Evolutionary conservation across 2,113 vertebrate genomes (phyloP), one percentile per base, ranked within the genome.

Genomic region (Saguinus imperator): DNA sequence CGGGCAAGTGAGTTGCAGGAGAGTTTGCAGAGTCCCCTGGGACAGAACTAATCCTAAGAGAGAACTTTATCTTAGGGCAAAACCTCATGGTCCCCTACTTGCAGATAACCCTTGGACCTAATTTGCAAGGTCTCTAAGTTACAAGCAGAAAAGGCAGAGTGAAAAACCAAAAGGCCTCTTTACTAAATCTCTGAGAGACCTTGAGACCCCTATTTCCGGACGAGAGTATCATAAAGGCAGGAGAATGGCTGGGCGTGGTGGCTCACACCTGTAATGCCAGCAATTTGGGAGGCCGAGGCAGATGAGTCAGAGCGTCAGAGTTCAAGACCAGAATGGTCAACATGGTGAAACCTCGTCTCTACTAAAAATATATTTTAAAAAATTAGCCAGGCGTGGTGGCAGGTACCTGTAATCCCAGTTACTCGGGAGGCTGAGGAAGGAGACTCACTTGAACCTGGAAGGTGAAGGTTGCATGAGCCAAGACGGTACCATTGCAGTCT

Each of bases 21-120:
- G 17, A 68, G 57, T 43, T 7, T 0, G 37, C 27, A 72, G 18
- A 64, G 27, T 0, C 1, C 8, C 5, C 18, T 7, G 4, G 20
- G 13, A n/a, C 8, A 29, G 13, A 68, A 37, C 7, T 32, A 72
- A 20, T 29, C 8, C 27, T 40, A 9, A 82, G 5, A 37, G 1
- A 8, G 20, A 29, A 6, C 20, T 70, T 29, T 40, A 32, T 29
- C 40, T 23, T 1, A 2, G 1, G 48, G 9, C 12, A 37, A 50
- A 27, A 64, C 13, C 48, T 1, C 87, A 66, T n/a, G 66, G 43
- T 45, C 21, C 29, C 58, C 48, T 32, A 7, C 1, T 12, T 68
- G 68, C 43, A 70, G 21, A 52, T 5, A 9, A 43, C 23, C 17
- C 17, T 35, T 23, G 16, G 81, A 21, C 16, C 45, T 12, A 6